Conservation (phyloP, 2,888 invertebrate species). For the Chymomyza fuscimana region DNA sequence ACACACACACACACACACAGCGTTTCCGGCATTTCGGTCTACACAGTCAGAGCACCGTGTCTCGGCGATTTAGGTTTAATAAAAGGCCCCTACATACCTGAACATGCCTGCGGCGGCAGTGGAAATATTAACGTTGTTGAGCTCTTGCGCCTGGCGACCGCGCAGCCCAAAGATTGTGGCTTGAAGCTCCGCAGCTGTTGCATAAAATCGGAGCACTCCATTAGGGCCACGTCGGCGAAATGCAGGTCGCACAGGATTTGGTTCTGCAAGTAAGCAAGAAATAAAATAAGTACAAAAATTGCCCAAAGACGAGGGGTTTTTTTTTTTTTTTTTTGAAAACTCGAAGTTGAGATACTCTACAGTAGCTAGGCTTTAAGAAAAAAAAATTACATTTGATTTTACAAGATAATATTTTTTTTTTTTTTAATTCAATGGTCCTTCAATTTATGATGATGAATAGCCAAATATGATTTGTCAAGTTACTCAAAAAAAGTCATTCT, state of each 20-base stretch:
- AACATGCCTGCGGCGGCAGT: constrained; percentile 95
- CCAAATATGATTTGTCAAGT: too few species aligned
- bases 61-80: constrained; percentile 42
- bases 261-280: constrained; percentile 81
- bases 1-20: neutral
- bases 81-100: constrained; percentile 83
- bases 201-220: constrained; percentile 99
- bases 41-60: constrained; percentile 15
- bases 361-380: neutral
- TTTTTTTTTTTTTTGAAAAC: neutral
- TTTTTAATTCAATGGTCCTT: too few species aligned
- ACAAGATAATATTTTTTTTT: too few species aligned
- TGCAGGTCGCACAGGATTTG: constrained; percentile 97
- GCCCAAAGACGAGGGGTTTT: neutral
- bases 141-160: constrained; percentile 94
- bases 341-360: neutral
- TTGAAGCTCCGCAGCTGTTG: constrained; percentile 97
- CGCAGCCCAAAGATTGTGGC: constrained; percentile 96
- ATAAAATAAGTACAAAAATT: constrained; percentile 19
- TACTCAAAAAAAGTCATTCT: too few species aligned
- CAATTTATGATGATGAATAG: too few species aligned
- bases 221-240: constrained; percentile 97
- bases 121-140: constrained; percentile 97
- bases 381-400: too few species aligned
- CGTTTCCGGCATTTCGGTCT: neutral